These are phyloP conservation scores for Bergia sp. DNA, from an alignment of 92 coral and sea anemone species.

Conservation along the genomic window DNA sequence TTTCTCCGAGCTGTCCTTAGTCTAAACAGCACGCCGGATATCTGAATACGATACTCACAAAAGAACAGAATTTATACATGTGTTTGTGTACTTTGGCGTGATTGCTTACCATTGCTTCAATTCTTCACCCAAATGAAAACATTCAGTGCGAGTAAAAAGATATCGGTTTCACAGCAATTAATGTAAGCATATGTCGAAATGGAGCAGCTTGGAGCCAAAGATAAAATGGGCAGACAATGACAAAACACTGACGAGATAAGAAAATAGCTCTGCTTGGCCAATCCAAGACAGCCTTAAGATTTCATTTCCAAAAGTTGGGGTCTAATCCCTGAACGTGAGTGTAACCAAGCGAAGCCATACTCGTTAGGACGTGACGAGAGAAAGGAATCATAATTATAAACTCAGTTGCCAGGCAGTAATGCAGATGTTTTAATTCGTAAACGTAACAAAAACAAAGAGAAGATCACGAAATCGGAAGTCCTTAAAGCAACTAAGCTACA, in stretches of 20 bases:
- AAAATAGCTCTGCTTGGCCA: slow-evolving; percentile 34
- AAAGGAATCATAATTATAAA: not conserved
- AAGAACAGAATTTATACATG: not conserved
- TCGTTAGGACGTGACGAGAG: not conserved
- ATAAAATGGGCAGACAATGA: slow-evolving; percentile 41
- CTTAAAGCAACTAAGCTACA: not conserved
- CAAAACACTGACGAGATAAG: slow-evolving; percentile 42
- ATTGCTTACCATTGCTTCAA: slow-evolving; percentile 22
- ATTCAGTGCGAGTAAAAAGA: slow-evolving; percentile 19
- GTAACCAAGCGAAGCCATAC: not conserved
- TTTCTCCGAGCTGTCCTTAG: not conserved
- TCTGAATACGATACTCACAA: slow-evolving; percentile 4
- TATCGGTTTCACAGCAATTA: slow-evolving; percentile 46
- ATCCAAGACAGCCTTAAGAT: not conserved
- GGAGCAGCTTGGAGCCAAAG: slow-evolving; percentile 18
- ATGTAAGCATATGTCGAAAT: slow-evolving; percentile 40
- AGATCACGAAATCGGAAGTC: slow-evolving; percentile 26
- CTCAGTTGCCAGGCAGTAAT: too few species aligned
- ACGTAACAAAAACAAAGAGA: not conserved
- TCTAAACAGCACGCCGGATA: slow-evolving; percentile 38
- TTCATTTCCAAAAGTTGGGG: not conserved
- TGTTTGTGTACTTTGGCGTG: slow-evolving; percentile 41
- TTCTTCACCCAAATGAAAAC: slow-evolving; percentile 40
- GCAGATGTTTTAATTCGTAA: slow-evolving; percentile 1
- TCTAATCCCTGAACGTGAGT: not conserved